Conservation (phyloP, 2,113 vertebrate species). For the Gadus macrocephalus region DNA sequence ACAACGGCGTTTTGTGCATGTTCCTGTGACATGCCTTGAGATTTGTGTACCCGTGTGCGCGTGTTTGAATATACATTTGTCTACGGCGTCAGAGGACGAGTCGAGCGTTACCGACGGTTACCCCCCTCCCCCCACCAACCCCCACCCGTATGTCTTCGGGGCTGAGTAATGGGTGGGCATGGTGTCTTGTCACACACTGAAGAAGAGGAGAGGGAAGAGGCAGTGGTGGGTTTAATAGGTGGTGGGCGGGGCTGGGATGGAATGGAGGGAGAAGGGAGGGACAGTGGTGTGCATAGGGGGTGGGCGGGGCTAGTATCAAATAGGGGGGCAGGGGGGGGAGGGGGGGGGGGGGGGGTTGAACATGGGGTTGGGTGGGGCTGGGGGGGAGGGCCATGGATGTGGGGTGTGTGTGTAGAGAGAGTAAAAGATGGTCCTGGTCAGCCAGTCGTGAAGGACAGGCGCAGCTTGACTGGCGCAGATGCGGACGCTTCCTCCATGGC, state of each 20-base stretch:
- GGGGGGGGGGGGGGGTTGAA: slow-evolving; percentile 20
- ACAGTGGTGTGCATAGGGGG: neutral
- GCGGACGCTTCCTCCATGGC: slow-evolving; percentile 76
- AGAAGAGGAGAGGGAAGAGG: slow-evolving; percentile 30
- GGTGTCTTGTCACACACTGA: slow-evolving; percentile 56
- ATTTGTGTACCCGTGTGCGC: neutral
- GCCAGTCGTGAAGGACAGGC: slow-evolving; percentile 87
- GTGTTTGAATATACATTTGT: slow-evolving; percentile 52
- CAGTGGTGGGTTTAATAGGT: too few relatives aligned
- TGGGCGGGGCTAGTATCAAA: neutral
- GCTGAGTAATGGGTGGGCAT: slow-evolving; percentile 64
- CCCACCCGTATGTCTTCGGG: slow-evolving; percentile 28
- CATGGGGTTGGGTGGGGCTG: slow-evolving; percentile 28
- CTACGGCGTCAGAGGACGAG: slow-evolving; percentile 41
- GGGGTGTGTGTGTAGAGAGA: slow-evolving; percentile 20
- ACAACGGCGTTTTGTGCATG: neutral
- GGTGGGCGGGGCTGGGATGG: too few relatives aligned
- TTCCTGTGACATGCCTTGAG: slow-evolving; percentile 9
- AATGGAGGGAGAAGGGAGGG: neutral
- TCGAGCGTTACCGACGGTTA: slow-evolving; percentile 7
- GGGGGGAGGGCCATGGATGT: slow-evolving; percentile 34
- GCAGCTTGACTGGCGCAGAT: slow-evolving; percentile 78
- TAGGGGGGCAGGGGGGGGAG: slow-evolving; percentile 4
- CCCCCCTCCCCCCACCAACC: slow-evolving; percentile 13
- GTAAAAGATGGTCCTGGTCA: slow-evolving; percentile 74